Evolutionary conservation across 2,888 invertebrate species (phyloP), one percentile per base, ranked within the genome.

Genomic region (Penaeus monodon): DNA sequence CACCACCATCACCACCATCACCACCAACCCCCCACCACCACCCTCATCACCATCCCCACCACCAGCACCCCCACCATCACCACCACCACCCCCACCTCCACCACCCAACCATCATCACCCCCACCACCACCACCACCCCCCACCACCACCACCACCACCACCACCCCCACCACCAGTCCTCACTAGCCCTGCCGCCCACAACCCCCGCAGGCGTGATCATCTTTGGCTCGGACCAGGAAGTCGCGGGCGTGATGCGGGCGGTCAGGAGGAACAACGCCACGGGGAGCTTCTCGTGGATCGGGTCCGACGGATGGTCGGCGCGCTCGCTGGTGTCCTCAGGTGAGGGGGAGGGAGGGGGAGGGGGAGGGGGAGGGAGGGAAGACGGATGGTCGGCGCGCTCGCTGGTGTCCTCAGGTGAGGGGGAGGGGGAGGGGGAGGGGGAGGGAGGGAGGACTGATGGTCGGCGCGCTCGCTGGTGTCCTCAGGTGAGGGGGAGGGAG

Each of bases 281-380:
- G 0, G 96, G 96, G 10, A 94, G 95, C 83, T 99, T 98, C 93
- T 96, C 97, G 85, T 99, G 98, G 98, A 97, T 98, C 66, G 98
- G 98, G 0, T 97, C 97, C 57, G 98, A 98, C 91, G 98, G 98
- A 0, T 98, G 98, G 98, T 97, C 97, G 91, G 98, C 97, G 10
- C 93, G 98, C 79, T 95, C 96, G 82, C 93, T 97, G 90, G 97
- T 97, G 64, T 96, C 96, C 10, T 96, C 96, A 91, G 97, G 89
- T 89, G 64, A 57, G 74, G 20, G 74, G 10, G 33, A 2, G 38
- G 17, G 12, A 38, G 29, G 7, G 33, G 38, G 12, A 7, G 20
- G 38, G 33, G 33, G 10, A 14, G 14, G 38, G 24, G 38, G 22
- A 44, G 24, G 38, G 3, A 2, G 24, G 74, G 38, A 10, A 7